Conservation (phyloP, 2,797 vertebrate genomes). For the Mus minutoides region DNA sequence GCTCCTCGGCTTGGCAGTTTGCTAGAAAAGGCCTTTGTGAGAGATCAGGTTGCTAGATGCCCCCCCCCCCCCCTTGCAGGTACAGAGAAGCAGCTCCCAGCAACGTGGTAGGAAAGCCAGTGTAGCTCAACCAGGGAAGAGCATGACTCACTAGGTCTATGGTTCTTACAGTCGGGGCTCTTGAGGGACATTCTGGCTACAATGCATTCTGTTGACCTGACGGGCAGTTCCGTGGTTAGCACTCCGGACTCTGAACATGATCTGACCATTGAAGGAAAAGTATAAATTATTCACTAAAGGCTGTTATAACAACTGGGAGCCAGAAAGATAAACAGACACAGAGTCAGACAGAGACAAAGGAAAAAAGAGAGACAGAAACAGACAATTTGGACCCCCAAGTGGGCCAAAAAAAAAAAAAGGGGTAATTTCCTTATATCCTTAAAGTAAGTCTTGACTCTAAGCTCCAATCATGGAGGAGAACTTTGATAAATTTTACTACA, state of each 20-base stretch:
- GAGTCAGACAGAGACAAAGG: not conserved
- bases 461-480: constrained; percentile 21
- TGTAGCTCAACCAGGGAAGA: not conserved
- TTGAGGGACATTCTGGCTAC: constrained; percentile 43
- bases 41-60: not conserved
- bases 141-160: not conserved
- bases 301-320: not conserved
- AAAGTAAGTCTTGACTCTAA: constrained; percentile 29
- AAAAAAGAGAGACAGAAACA: too few species aligned
- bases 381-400: not conserved
- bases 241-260: constrained; percentile 27
- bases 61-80: not conserved
- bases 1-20: not conserved
- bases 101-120: not conserved
- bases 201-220: not conserved
- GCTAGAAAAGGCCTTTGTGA: not conserved
- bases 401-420: not conserved
- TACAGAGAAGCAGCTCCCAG: not conserved
- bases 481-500: not conserved
- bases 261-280: constrained; percentile 28
- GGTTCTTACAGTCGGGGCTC: not conserved
- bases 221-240: not conserved
- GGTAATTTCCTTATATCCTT: not conserved
- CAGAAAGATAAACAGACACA: not conserved
- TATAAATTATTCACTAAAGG: constrained; percentile 48